Base-by-base conservation (phyloP, 1,140 invertebrate species). In the silkworm (Bombyx mori) region DNA sequence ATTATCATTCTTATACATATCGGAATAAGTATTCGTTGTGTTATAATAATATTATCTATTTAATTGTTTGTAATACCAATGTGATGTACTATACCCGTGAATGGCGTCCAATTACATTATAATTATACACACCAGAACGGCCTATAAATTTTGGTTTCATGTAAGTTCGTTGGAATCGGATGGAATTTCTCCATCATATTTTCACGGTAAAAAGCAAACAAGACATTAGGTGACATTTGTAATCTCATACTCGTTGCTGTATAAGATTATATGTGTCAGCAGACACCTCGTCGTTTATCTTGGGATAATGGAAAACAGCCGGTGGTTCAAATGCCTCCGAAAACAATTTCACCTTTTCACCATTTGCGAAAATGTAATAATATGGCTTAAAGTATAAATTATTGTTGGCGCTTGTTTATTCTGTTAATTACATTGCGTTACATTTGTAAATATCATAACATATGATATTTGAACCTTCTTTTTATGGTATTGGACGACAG, bases 231-330 rank as follows among this genome's bases (percentile, higher is more conserved):
- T 71, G 71, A 76, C 67, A 71, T 61, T 56, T 64, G 66, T 73
- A 79, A 75, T 78, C 71, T 72, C 57, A 71, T 62, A 67, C 67
- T 62, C 66, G 67, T 67, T 10, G 63, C 62, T 65, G 65, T 73
- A 56, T 71, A 71, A 75, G 76, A 79, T 79, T 79, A 79, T 66
- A 62, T 58, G 56, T 70, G 77, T 75, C 74, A 75, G 59, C 70
- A 61, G 60, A 66, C 62, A 73, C 60, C 63, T 58, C 52, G 47
- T 56, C 68, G 63, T 68, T 75, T 72, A 72, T 74, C 66, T 68
- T 57, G 53, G 58, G 67, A 65, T 68, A 74, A 72, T 65, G 63
- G 63, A 58, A 61, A 61, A 69, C 51, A 64, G 56, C 57, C 52
- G 44, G 45, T 49, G 46, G 60, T 49, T 51, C 44, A 57, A 50